Percentiles rank a stretch among this genome's conserved stretches.
These are phyloP conservation scores for Aphidius ervi DNA, from an alignment of 1,140 invertebrate species.

Conservation along the genomic window DNA sequence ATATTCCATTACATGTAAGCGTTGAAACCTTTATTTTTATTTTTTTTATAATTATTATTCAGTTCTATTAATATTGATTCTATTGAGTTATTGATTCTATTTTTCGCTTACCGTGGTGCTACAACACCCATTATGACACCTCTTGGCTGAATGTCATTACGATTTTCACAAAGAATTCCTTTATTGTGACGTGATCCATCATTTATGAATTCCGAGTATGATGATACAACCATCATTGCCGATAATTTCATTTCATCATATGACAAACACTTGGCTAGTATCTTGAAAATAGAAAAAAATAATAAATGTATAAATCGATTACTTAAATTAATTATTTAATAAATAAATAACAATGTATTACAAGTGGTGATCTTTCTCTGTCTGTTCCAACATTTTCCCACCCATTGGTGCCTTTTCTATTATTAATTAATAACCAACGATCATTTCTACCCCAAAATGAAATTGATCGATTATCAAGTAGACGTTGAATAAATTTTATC, in stretches of 20 bases:
- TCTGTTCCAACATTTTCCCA: slow-evolving; percentile 55
- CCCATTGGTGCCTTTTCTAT: slow-evolving; percentile 48
- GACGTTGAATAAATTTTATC: slow-evolving; percentile 54
- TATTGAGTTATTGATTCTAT: no score
- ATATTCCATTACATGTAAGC: slow-evolving; percentile 57
- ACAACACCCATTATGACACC: slow-evolving; percentile 47
- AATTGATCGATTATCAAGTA: slow-evolving; percentile 57
- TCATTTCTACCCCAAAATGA: slow-evolving; percentile 54
- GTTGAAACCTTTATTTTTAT: no score
- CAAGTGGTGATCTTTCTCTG: slow-evolving; percentile 47
- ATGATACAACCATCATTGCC: slow-evolving; percentile 59
- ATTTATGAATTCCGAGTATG: slow-evolving; percentile 62
- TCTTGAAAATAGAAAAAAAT: slow-evolving; percentile 20
- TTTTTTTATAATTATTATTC: no score
- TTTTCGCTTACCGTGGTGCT: slow-evolving; percentile 35
- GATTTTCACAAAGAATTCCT: slow-evolving; percentile 47
- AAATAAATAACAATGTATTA: slow-evolving; percentile 15
- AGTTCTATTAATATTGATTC: no score
- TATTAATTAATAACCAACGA: slow-evolving; percentile 52
- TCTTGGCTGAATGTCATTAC: slow-evolving; percentile 38
- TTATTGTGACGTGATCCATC: slow-evolving; percentile 59
- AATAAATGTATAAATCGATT: no score
- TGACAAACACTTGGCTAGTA: slow-evolving; percentile 54
- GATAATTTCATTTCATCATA: slow-evolving; percentile 63
- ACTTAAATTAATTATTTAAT: no score